These are phyloP conservation scores for Apodemus sylvaticus DNA, from an alignment of 2,113 vertebrate species.

Conservation along the genomic window DNA sequence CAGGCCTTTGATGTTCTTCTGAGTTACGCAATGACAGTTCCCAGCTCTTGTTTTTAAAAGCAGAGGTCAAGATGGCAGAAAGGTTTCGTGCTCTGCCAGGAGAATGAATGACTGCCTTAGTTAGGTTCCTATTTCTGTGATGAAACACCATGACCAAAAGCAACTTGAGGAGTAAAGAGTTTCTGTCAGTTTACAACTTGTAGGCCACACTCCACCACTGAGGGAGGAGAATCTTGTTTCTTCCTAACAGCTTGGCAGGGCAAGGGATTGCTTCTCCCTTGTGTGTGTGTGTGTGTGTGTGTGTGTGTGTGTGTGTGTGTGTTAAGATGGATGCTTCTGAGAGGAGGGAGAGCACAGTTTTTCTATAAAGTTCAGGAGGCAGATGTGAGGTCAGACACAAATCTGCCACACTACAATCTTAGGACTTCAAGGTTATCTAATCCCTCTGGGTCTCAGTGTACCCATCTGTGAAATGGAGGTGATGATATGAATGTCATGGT, in stretches of 20 bases:
- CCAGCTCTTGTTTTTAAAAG: background rate
- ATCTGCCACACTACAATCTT: background rate
- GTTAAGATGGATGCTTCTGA: background rate
- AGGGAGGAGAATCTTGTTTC: background rate
- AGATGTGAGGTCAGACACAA: background rate
- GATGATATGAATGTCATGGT: background rate
- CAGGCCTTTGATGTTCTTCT: background rate
- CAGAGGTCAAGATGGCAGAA: background rate
- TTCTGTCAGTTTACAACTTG: background rate
- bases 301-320: no score
- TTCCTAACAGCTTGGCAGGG: background rate
- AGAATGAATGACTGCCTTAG: background rate
- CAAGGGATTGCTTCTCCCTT: background rate
- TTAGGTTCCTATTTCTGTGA: background rate
- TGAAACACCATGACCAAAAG: background rate
- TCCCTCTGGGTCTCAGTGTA: background rate
- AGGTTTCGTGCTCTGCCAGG: background rate
- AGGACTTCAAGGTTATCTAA: background rate
- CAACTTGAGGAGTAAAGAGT: background rate
- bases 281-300: no score
- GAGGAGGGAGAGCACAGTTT: background rate
- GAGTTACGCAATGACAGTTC: background rate
- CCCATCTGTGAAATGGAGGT: background rate
- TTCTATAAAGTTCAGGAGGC: background rate
- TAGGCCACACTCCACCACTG: background rate